Base-by-base conservation (phyloP, 2,888 invertebrate genomes). In the Tupiocoris notatus region DNA sequence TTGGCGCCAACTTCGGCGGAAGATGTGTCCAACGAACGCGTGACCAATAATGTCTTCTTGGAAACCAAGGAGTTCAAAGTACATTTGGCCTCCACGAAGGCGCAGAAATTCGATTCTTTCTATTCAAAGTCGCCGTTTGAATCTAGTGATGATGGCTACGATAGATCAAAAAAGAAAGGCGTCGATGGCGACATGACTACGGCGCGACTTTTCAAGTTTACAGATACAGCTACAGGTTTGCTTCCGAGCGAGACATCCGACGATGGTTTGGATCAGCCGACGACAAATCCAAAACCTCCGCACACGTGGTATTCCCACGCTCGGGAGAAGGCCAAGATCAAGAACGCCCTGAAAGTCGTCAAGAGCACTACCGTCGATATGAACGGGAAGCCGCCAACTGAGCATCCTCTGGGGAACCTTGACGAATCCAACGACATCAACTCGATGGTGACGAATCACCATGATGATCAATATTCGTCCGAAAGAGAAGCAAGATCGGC, bases 351-450 rank as follows among this genome's bases (percentile, higher is more conserved):
- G 68, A 76, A 70, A 68, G 17, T 24, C 1, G 20, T 68, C 62
- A 76, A 76, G 58, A 75, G 64, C 65, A 75, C 75, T n/a, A 76
- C 62, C 25, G 23, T 54, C 2, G 17, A 61, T n/a, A 54, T 61
- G 39, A 39, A 16, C 17, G 58, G 39, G 3, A 75, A 75, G 39
- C 65, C 65, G 12, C 67, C 76, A 1, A 75, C 75, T 18, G 66
- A 67, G 59, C 62, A 62, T 16, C 24, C 17, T 56, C 18, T 16
- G 20, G 39, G 39, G 9, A 65, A 57, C 21, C 2, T 58, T 63
- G 75, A 75, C 22, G 76, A 76, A 54, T 76, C 76, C n/a, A 76
- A 76, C 76, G 76, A 76, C 63, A 76, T 76, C 56, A 17, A 76
- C 62, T 62, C 68, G 3, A 20, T 76, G 54, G 68, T 17, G 6